Evolutionary conservation across 1,140 invertebrate species (phyloP).

Genomic region (Venustaconcha ellipsiformis): DNA sequence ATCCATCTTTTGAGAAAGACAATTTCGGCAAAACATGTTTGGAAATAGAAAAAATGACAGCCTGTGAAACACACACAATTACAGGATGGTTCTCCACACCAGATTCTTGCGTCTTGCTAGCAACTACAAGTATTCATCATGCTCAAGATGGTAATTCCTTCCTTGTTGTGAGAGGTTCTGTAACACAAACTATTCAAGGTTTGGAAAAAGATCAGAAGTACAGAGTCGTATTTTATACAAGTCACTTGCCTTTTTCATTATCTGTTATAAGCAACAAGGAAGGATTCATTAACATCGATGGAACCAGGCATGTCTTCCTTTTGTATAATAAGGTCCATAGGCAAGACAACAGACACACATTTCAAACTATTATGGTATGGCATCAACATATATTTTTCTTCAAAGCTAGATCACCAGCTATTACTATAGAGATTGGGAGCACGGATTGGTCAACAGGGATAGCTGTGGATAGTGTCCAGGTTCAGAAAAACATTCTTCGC

Average conservation of each 20-base stretch:
- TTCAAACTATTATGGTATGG: conserved; percentile 31
- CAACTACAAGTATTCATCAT: conserved; percentile 16
- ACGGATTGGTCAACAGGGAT: conserved; percentile 20
- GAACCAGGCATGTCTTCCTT: conserved; percentile 33
- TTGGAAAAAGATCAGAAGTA: conserved; percentile 15
- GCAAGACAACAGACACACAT: too few relatives aligned
- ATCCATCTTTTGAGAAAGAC: conserved; percentile 46
- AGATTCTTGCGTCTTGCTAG: conserved; percentile 15
- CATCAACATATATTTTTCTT: conserved; percentile 41
- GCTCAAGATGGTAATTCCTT: conserved; percentile 23
- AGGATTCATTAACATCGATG: conserved; percentile 28
- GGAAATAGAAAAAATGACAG: conserved; percentile 13
- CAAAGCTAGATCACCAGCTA: conserved; percentile 4
- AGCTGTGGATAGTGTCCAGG: conserved; percentile 28
- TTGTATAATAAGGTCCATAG: conserved; percentile 28
- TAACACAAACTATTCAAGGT: conserved; percentile 23
- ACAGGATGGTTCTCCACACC: background rate
- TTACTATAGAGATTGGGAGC: conserved; percentile 13
- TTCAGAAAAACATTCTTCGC: conserved; percentile 12
- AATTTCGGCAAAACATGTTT: background rate
- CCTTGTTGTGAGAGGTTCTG: conserved; percentile 20
- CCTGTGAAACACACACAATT: conserved; percentile 8
- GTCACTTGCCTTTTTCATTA: conserved; percentile 20
- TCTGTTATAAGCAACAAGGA: conserved; percentile 29
- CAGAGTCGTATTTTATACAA: conserved; percentile 29